phyloP scores from a whole-genome alignment of 2,888 invertebrate species.

The Pherbina coryleti region DNA sequence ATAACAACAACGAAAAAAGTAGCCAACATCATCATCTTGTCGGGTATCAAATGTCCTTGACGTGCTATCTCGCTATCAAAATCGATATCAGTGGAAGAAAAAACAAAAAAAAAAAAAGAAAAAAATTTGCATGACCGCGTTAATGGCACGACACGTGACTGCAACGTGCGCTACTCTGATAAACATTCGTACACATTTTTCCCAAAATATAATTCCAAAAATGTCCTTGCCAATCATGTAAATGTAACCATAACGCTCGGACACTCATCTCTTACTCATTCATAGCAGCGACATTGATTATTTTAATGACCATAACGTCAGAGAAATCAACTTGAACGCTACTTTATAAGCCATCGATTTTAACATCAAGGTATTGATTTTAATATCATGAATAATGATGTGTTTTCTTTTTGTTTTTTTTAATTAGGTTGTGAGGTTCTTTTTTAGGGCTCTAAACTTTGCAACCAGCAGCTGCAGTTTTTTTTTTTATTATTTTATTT shows the following conservation, averaged over 20 bases:
- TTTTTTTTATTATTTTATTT: background rate
- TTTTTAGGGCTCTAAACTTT: constrained; percentile 13
- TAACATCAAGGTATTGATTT: constrained; percentile 12
- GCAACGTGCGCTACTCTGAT: constrained; percentile 24
- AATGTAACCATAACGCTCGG: constrained; percentile 27
- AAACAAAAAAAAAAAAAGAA: constrained; percentile 47
- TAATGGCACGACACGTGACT: constrained; percentile 59
- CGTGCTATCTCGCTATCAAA: constrained; percentile 26
- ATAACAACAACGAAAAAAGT: background rate
- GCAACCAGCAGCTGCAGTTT: constrained; percentile 21
- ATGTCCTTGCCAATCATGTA: background rate
- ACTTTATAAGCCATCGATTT: constrained; percentile 16
- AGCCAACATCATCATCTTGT: background rate
- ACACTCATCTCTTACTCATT: background rate
- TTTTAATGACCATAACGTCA: constrained; percentile 31
- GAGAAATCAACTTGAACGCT: constrained; percentile 25
- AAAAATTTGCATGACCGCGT: constrained; percentile 58
- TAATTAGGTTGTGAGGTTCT: constrained; percentile 4
- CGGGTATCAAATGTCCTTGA: constrained; percentile 58
- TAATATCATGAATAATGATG: constrained; percentile 10
- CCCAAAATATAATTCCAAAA: background rate
- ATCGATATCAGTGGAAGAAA: constrained; percentile 36
- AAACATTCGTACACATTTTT: too few species aligned
- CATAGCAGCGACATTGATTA: constrained; percentile 8
- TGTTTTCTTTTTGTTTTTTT: too few species aligned